These are phyloP conservation scores for Sycobia sp. DNA, from an alignment of 1,140 invertebrate genomes.

Conservation along the genomic window DNA sequence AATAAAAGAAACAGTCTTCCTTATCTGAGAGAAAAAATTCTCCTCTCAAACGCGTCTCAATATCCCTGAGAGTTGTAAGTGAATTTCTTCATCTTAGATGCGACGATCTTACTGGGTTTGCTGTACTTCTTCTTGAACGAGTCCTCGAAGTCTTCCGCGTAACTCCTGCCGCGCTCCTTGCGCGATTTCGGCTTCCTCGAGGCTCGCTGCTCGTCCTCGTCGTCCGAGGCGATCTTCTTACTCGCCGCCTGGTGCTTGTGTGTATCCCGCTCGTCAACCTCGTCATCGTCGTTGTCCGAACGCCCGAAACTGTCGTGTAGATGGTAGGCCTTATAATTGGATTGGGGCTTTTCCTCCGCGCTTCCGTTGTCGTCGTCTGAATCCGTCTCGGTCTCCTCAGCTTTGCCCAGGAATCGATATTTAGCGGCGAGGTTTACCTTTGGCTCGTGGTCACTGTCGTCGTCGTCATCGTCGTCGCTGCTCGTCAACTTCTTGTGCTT, in stretches of 20 bases:
- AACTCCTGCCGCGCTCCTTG: conserved; percentile 38
- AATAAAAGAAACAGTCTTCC: no score
- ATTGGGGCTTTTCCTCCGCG: conserved; percentile 13
- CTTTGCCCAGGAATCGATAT: conserved; percentile 28
- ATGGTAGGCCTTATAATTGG: conserved; percentile 27
- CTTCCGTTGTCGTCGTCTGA: conserved; percentile 8
- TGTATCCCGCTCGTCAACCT: conserved; percentile 44
- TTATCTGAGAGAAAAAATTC: not conserved
- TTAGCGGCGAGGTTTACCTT: conserved; percentile 27
- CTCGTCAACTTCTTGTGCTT: conserved; percentile 32
- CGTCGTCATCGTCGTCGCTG: conserved; percentile 30
- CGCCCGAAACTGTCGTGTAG: conserved; percentile 9
- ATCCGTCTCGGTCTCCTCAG: conserved; percentile 35
- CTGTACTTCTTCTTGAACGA: conserved; percentile 42
- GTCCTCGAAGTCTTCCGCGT: conserved; percentile 48
- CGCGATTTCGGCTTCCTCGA: conserved; percentile 16
- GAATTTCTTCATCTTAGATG: not conserved
- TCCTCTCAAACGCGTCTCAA: no score
- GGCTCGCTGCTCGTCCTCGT: conserved; percentile 2
- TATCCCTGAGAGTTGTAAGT: not conserved
- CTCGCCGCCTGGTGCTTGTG: conserved; percentile 38
- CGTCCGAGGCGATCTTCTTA: conserved; percentile 8
- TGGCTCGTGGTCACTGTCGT: conserved; percentile 35
- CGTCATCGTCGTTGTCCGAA: conserved; percentile 39
- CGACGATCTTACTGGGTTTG: conserved; percentile 41